A percentile compares a stretch with the other conserved stretches of the same genome.
Evolutionary conservation across 37 sponge, comb jelly and placozoan species (phyloP).

Genomic region (Haliclona indistincta): DNA sequence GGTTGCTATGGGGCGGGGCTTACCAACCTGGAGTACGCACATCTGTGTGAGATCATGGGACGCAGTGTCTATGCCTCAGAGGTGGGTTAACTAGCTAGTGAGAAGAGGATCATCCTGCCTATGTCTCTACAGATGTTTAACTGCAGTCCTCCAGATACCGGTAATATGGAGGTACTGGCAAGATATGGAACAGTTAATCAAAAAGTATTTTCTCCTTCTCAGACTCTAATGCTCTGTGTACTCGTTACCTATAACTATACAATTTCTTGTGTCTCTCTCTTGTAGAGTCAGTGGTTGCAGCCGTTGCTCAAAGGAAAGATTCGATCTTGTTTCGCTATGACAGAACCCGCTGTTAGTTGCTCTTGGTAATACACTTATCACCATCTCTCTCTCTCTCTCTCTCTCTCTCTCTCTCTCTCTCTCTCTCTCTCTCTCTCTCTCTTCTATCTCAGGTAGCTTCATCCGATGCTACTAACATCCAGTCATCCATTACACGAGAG

Average conservation of each 20-base stretch:
- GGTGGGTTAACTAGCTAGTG: slow-evolving; percentile 2
- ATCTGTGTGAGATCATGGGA: slow-evolving; percentile 86
- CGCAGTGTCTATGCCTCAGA: slow-evolving; percentile 63
- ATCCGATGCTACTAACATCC: slow-evolving; percentile 91
- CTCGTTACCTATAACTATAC: background rate
- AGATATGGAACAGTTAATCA: slow-evolving; percentile 81
- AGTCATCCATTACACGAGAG: slow-evolving; percentile 56
- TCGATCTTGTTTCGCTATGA: slow-evolving; percentile 90
- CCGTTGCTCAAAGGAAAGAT: slow-evolving; percentile 87
- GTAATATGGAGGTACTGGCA: slow-evolving; percentile 92
- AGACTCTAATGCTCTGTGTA: background rate
- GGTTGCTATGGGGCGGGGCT: slow-evolving; percentile 66
- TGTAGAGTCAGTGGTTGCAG: slow-evolving; percentile 64
- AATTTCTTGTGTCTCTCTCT: background rate
- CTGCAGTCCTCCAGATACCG: slow-evolving; percentile 94
- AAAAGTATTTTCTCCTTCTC: slow-evolving; percentile 38
- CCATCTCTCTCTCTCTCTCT: slow-evolving; percentile 5
- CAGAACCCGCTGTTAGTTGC: slow-evolving; percentile 50
- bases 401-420: background rate
- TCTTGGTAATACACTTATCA: background rate
- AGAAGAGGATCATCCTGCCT: background rate
- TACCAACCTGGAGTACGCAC: slow-evolving; percentile 87
- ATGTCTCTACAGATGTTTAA: slow-evolving; percentile 63
- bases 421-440: background rate
- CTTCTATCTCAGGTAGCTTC: slow-evolving; percentile 63